Percentiles rank a stretch among this genome's conserved stretches.
phyloP scores from a whole-genome alignment of 1,140 invertebrate species.

The Lanistes nyassanus region DNA sequence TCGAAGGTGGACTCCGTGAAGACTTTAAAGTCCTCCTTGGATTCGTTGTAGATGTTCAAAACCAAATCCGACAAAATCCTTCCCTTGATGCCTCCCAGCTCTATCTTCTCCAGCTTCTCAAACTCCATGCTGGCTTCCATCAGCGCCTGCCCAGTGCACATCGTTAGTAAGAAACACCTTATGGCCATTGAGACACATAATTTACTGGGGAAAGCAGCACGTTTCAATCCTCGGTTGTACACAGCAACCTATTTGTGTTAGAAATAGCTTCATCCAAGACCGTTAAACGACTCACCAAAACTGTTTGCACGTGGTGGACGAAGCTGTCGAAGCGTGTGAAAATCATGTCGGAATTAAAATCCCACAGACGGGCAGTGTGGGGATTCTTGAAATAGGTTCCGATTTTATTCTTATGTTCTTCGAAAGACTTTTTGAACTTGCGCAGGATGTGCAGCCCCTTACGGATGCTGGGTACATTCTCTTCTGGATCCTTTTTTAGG shows the following conservation, averaged over 20 bases:
- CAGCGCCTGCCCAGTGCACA: conserved; percentile 74
- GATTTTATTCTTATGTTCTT: conserved; percentile 77
- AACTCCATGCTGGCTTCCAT: conserved; percentile 94
- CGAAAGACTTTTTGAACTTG: conserved; percentile 75
- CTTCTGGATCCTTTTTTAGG: conserved; percentile 72
- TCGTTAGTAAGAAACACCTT: not conserved
- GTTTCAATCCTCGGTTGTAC: too few relatives aligned
- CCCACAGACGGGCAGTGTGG: conserved; percentile 78
- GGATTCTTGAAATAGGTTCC: conserved; percentile 73
- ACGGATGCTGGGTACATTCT: conserved; percentile 83
- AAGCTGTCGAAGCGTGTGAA: conserved; percentile 89
- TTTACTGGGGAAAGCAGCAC: not conserved
- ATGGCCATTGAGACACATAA: not conserved
- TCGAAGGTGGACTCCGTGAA: conserved; percentile 87
- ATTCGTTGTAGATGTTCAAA: conserved; percentile 85
- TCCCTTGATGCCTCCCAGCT: conserved; percentile 90
- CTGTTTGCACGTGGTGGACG: conserved; percentile 81
- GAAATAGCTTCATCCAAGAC: not conserved
- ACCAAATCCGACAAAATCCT: conserved; percentile 78
- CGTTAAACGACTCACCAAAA: conserved; percentile 72
- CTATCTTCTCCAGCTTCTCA: conserved; percentile 93
- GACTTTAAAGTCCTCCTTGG: conserved; percentile 85
- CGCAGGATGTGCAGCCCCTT: conserved; percentile 83
- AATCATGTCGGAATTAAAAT: conserved; percentile 87
- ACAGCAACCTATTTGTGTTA: too few relatives aligned